Base-by-base conservation (phyloP, 2,888 invertebrate genomes). In the Noctua janthina region DNA sequence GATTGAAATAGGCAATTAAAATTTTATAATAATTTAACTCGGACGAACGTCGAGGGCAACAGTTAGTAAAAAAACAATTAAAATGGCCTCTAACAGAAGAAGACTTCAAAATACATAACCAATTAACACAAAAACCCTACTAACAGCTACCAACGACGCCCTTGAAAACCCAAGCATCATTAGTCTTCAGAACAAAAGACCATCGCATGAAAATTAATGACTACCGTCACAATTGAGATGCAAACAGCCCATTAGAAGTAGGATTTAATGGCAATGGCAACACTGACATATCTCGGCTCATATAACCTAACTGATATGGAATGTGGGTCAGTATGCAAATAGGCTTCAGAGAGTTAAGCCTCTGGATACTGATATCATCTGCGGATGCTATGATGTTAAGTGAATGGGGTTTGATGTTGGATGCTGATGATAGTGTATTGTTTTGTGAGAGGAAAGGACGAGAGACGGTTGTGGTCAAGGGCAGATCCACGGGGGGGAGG, bases 291-390 rank as follows among this genome's bases (percentile, higher is more conserved):
- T 68, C 76, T 75, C 83, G 76, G 59, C 59, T 69, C 79, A 78
- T 78, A 78, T 72, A 87, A 80, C 56, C 68, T 86, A 84, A 83
- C 69, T 84, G 80, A 74, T 86, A 73, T 75, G 59, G 68, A 84
- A 87, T 85, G 75, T 79, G 20, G 86, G 86, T 79, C 86, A 87
- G 68, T 76, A 87, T 87, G 85, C 85, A 86, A 87, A 86, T 87
- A 74, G 59, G 68, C 35, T 69, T 72, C 17, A 70, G 29, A n/a
- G 64, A 29, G 49, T 56, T 23, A 76, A 74, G 66, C 29, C 79
- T 81, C 78, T 74, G 54, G 69, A 66, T 66, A 43, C 29, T 79
- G 83, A 83, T 86, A 69, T 46, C 54, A 73, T 64, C 69, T 68
- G 51, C 39, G 78, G 29, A 49, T 49, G 39, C 23, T 71, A n/a